Conservation (phyloP, 2,113 vertebrate genomes). For the Sialia sialis region DNA sequence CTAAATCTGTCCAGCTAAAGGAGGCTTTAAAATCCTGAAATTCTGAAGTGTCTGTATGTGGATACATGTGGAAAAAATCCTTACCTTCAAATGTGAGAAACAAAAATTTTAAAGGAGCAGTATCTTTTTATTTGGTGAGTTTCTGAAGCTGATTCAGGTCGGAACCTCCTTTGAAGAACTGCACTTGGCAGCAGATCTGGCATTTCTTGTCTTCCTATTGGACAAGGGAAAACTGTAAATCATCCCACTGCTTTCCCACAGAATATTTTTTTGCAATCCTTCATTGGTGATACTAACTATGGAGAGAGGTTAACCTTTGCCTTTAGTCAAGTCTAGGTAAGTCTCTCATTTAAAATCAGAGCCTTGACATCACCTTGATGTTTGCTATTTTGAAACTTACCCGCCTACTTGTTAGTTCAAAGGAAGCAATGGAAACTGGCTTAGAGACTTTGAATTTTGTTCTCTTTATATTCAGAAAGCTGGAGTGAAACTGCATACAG, state of each 20-base stretch:
- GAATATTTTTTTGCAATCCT: neutral
- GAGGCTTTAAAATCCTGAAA: neutral
- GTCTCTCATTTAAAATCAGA: neutral
- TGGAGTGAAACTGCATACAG: neutral
- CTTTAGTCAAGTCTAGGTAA: neutral
- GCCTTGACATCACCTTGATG: neutral
- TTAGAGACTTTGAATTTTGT: neutral
- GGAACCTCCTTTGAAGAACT: neutral
- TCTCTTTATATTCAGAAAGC: neutral
- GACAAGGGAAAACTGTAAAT: neutral
- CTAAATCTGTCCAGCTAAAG: neutral
- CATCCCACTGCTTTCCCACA: constrained; percentile 57
- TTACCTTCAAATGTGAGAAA: neutral
- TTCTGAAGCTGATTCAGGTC: neutral
- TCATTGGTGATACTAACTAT: neutral
- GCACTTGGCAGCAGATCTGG: constrained; percentile 5
- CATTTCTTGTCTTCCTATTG: neutral
- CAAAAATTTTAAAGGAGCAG: neutral
- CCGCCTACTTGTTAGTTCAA: neutral
- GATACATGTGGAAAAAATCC: neutral
- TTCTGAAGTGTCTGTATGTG: neutral
- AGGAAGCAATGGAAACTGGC: neutral
- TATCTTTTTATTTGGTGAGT: neutral
- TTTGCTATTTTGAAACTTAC: neutral
- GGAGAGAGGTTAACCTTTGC: neutral